These are phyloP conservation scores for Megathymus violae DNA, from an alignment of 1,140 invertebrate genomes.

Conservation along the genomic window DNA sequence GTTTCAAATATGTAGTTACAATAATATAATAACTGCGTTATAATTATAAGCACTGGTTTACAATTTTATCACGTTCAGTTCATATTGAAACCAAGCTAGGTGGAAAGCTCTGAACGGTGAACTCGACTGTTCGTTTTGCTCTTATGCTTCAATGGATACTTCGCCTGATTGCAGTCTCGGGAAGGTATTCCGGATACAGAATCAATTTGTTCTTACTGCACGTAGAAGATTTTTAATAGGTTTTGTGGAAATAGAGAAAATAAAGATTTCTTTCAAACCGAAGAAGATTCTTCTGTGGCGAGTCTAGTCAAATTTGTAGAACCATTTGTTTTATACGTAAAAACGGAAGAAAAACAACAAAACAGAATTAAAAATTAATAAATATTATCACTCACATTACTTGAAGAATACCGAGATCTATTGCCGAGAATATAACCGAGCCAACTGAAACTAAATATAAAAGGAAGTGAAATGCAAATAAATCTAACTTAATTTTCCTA, in stretches of 20 bases:
- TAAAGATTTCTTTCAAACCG: background rate
- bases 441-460: too few species aligned
- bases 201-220: slow-evolving; percentile 28
- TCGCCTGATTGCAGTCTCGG: slow-evolving; percentile 23
- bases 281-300: background rate
- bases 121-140: slow-evolving; percentile 17
- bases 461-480: too few species aligned
- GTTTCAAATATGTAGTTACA: slow-evolving; percentile 1
- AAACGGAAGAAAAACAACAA: too few species aligned
- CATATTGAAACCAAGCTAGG: background rate
- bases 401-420: too few species aligned
- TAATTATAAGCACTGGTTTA: background rate
- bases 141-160: slow-evolving; percentile 27
- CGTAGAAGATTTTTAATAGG: slow-evolving; percentile 27
- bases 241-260: slow-evolving; percentile 5
- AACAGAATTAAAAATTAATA: too few species aligned
- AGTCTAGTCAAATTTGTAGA: background rate
- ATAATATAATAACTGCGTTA: slow-evolving; percentile 10
- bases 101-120: background rate
- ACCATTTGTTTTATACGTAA: too few species aligned
- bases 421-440: too few species aligned
- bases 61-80: slow-evolving; percentile 16
- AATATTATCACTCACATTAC: too few species aligned
- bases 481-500: background rate
- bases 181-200: slow-evolving; percentile 19